phyloP scores from a whole-genome alignment of 2,888 invertebrate genomes.

The Hecatera dysodea region DNA sequence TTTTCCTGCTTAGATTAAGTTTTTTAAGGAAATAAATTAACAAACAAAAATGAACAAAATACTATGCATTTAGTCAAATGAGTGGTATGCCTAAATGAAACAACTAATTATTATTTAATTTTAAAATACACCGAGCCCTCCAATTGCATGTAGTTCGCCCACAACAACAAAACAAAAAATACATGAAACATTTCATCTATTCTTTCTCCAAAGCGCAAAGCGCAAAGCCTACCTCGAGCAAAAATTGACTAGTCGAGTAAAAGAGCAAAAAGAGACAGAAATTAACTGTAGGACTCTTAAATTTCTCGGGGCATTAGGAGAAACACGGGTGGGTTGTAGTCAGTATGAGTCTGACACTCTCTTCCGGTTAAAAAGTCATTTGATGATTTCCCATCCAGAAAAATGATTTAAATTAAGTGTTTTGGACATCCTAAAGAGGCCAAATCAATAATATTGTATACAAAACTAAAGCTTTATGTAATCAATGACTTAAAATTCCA shows the following conservation, averaged over 20 bases:
- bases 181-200: too few species aligned
- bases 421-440: background rate
- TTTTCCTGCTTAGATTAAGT: constrained; percentile 60
- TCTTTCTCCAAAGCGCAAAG: too few species aligned
- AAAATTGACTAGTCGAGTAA: too few species aligned
- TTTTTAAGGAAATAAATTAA: constrained; percentile 22
- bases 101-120: background rate
- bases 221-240: too few species aligned
- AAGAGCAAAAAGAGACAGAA: too few species aligned
- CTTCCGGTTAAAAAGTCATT: too few species aligned
- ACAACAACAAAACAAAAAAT: too few species aligned
- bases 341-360: too few species aligned
- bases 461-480: background rate
- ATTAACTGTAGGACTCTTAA: too few species aligned
- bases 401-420: too few species aligned
- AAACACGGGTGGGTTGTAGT: too few species aligned
- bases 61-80: constrained; percentile 8
- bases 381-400: background rate
- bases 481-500: background rate
- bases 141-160: background rate
- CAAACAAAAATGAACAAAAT: background rate
- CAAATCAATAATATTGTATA: background rate
- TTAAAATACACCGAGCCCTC: background rate
- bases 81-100: background rate
- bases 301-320: too few species aligned